These are phyloP conservation scores for Silvanus unidentatus DNA, from an alignment of 2,888 invertebrate genomes.

Conservation along the genomic window DNA sequence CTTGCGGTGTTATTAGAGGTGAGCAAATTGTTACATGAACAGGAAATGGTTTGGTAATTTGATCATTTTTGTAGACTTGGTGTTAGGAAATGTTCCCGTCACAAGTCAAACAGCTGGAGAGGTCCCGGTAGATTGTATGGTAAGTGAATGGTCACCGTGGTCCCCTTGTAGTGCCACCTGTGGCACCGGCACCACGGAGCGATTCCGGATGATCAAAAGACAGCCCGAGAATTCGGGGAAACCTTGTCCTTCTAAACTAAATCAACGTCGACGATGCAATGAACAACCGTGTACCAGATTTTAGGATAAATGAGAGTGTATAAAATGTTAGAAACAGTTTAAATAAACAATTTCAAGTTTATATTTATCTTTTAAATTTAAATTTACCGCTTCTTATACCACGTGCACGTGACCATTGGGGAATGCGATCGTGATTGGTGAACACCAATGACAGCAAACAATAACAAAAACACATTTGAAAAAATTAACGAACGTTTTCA, in stretches of 20 bases:
- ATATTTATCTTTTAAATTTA: too few species aligned
- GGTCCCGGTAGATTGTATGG: slow-evolving; percentile 55
- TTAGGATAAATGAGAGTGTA: too few species aligned
- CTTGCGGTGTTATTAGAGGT: slow-evolving; percentile 62
- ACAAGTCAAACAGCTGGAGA: too few species aligned
- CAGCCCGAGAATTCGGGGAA: slow-evolving; percentile 59
- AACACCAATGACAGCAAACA: too few species aligned
- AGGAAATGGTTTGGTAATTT: neutral
- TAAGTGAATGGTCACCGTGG: slow-evolving; percentile 81
- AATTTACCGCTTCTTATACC: too few species aligned
- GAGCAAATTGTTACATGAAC: slow-evolving; percentile 13
- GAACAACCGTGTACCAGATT: slow-evolving; percentile 32
- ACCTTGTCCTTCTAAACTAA: slow-evolving; percentile 56
- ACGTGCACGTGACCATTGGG: too few species aligned
- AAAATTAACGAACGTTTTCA: too few species aligned
- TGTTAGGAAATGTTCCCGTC: neutral
- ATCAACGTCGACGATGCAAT: slow-evolving; percentile 56
- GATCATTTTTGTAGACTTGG: neutral
- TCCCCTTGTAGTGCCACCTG: slow-evolving; percentile 74
- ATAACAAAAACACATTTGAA: too few species aligned
- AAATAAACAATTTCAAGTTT: too few species aligned
- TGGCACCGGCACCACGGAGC: slow-evolving; percentile 66
- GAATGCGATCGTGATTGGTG: too few species aligned
- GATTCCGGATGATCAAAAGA: slow-evolving; percentile 58
- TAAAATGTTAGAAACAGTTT: too few species aligned